Percentiles rank a stretch among this genome's conserved stretches.
Evolutionary conservation across 2,113 vertebrate species (phyloP).

Genomic region (Zosterops japonicus): DNA sequence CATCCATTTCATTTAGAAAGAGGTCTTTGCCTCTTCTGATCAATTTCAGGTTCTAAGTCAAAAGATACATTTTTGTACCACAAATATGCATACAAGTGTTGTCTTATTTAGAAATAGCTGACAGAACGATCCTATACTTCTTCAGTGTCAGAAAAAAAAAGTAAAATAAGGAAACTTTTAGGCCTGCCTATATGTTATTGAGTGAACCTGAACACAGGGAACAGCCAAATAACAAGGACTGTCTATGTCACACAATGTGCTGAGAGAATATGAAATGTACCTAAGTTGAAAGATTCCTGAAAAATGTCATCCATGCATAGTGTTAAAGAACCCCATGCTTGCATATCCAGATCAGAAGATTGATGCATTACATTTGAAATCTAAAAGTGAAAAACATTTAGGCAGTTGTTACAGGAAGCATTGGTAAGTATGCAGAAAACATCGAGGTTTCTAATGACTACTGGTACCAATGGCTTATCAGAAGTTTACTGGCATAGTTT

Average conservation of each 20-base stretch:
- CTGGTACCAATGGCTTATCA: neutral
- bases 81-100: neutral
- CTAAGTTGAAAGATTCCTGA: neutral
- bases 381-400: neutral
- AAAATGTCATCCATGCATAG: neutral
- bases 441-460: neutral
- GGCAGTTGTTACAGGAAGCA: neutral
- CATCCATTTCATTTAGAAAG: neutral
- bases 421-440: neutral
- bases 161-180: neutral
- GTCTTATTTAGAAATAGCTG: neutral
- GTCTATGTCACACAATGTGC: neutral
- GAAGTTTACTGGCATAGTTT: neutral
- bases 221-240: neutral
- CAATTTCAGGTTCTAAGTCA: neutral
- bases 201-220: neutral
- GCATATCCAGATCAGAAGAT: neutral
- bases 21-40: neutral
- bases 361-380: neutral
- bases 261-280: neutral
- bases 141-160: neutral
- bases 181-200: neutral
- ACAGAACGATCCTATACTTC: neutral
- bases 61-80: neutral
- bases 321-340: fast-evolving